Conservation (phyloP, 2,888 invertebrate genomes). For the Caenorhabditis imperialis region DNA sequence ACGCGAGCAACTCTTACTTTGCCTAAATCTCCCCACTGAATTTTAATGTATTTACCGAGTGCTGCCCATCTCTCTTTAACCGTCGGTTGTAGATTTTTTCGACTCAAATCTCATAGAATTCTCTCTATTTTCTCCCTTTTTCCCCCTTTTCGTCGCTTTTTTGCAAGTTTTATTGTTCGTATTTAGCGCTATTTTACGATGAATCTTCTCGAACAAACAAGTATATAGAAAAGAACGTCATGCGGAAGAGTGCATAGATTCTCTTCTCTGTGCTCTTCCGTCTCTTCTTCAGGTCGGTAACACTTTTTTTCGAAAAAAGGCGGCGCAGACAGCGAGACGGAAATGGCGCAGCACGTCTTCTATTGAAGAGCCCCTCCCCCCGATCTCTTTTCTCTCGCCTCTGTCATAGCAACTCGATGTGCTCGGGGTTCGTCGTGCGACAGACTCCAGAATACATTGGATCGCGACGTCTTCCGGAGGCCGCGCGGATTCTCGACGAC, state of each 20-base stretch:
- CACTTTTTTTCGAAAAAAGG: slow-evolving; percentile 17
- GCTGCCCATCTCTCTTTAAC: slow-evolving; percentile 11
- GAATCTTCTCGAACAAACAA: background rate
- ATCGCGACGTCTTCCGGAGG: too few species aligned
- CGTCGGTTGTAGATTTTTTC: slow-evolving; percentile 42
- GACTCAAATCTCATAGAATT: slow-evolving; percentile 37
- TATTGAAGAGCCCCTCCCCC: slow-evolving; percentile 12
- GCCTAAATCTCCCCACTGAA: slow-evolving; percentile 40
- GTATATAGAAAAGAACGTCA: too few species aligned
- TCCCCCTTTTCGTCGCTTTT: too few species aligned
- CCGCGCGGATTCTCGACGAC: slow-evolving; percentile 3
- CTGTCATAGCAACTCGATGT: too few species aligned
- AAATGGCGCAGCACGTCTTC: slow-evolving; percentile 18
- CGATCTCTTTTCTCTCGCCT: slow-evolving; percentile 19
- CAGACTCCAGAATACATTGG: background rate
- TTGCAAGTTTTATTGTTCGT: background rate
- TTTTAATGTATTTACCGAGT: slow-evolving; percentile 33
- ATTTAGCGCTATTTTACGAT: slow-evolving; percentile 16
- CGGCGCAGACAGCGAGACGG: slow-evolving; percentile 20
- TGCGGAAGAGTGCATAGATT: too few species aligned
- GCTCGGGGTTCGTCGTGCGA: too few species aligned
- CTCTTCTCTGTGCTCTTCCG: background rate
- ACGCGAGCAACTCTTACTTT: slow-evolving; percentile 75
- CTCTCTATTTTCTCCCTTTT: too few species aligned
- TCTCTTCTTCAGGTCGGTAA: slow-evolving; percentile 9